These are phyloP conservation scores for Hemiscyllium ocellatum DNA, from an alignment of 2,113 vertebrate species.

Conservation along the genomic window DNA sequence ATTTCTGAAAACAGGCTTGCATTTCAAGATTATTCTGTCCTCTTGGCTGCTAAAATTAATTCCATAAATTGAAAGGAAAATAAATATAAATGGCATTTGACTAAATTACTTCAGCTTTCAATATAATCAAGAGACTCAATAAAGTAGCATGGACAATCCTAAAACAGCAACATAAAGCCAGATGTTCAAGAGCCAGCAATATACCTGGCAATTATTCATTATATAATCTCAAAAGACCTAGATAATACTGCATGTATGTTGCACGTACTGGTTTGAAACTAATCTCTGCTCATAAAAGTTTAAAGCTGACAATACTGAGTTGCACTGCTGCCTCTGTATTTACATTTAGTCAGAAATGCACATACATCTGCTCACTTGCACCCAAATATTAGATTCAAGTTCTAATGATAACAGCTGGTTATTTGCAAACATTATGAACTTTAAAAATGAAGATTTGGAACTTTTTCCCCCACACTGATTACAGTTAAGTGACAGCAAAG, in stretches of 20 bases:
- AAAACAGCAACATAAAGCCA: neutral
- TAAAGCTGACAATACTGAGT: neutral
- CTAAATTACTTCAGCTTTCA: neutral
- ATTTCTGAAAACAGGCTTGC: conserved; percentile 1
- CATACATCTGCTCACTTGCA: neutral
- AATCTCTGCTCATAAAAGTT: neutral
- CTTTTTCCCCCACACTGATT: neutral
- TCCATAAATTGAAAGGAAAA: neutral
- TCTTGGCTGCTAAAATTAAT: neutral
- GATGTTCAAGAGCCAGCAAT: neutral
- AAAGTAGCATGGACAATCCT: neutral
- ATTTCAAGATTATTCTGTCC: neutral
- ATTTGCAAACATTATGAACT: neutral
- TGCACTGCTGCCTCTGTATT: neutral
- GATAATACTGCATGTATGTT: neutral
- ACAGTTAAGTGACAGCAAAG: neutral
- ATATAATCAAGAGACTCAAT: neutral
- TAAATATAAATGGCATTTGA: neutral
- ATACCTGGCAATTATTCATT: neutral
- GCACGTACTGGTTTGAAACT: neutral
- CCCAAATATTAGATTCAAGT: neutral
- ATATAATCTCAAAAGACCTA: neutral
- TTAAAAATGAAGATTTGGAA: neutral
- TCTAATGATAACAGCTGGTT: neutral
- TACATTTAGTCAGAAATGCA: neutral